Base-by-base conservation (phyloP, 2,797 vertebrate genomes). In the Mormyrus hasselquistii region DNA sequence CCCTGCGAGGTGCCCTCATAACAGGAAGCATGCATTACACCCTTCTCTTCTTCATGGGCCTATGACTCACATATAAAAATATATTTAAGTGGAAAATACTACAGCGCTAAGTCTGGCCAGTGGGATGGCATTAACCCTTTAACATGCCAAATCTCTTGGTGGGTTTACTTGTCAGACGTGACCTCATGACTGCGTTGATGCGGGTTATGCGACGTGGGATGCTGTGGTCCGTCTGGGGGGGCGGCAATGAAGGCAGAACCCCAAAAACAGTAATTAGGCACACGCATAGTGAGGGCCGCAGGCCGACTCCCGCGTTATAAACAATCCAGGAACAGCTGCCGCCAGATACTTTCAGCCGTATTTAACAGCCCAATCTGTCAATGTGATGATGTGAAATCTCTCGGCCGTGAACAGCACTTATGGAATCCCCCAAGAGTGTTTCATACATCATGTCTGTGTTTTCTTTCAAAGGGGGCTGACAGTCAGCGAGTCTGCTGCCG, bases 31-130 rank as follows among this genome's bases (percentile, higher is more conserved):
- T 29, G 84, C 55, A 49, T 65, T 3, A 53, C 47, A 38, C 62
- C 88, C 88, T 19, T 55, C 53, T 19, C 7, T 34, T 22, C 50
- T 55, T 84, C 47, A 49, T 49, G 79, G 44, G 49, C 41, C 73
- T 57, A 49, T 83, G 52, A 79, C 9, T 79, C 50, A n/a, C n/a
- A 57, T 88, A 87, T 88, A 86, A 83, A 90, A 55, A 90, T 90
- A 91, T 85, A 91, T 90, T 89, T 82, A 59, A 89, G 87, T 89
- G 90, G 82, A 90, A 93, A 93, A 88, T 89, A 82, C 88, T 79
- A 57, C 25, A 65, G 41, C 0, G 3, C 38, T 87, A 55, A 52
- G 29, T 87, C 22, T 22, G 85, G 14, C 16, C 38, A 50, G 79
- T 22, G 16, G 79, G 47, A 16, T 14, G 34, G 34, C 34, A 34